Evolutionary conservation across 2,888 invertebrate species (phyloP), one percentile per base, ranked within the genome.

Genomic region (Tholera decimalis): DNA sequence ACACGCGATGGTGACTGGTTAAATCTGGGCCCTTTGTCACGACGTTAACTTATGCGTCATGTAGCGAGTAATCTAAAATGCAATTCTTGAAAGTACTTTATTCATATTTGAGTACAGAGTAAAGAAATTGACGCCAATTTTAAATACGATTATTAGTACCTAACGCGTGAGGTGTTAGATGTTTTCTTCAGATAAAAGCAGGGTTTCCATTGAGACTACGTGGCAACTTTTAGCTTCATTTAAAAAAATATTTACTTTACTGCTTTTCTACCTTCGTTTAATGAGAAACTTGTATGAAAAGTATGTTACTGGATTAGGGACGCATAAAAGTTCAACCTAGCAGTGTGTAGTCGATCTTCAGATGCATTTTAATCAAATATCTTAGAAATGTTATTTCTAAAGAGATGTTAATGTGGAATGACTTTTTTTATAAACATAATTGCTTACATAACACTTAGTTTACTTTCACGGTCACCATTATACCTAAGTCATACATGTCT

Each of bases 1-100:
- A 85, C 91, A 91, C 92, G 92, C 92, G 84, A 89, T 69, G 76
- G 22, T 20, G 67, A 65, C 63, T 60, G 65, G 60, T 77, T 66
- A 63, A 78, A 51, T 69, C 26, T 26, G 65, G 75, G 83, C 77
- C 75, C 68, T 71, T 77, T 84, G 85, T 88, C 89, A 88, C 81
- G 83, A 82, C 75, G 83, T 75, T 72, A 78, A 82, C 79, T 83
- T 81, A 82, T 81, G 77, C 73, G 4, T 35, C 44, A 33, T 58
- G 22, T 54, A 28, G 1, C 20, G 13, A n/a, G 30, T 30, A 18
- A 9, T 43, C 39, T 50, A 46, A 39, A 28, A 77, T 44, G 61
- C 24, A 61, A 62, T 41, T 47, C 22, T 54, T 50, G 46, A 44
- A 60, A 30, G 4, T 37, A 20, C 18, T 53, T 46, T 46, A 6